Conservation (phyloP, 2,797 vertebrate genomes). For the Lepus townsendii region DNA sequence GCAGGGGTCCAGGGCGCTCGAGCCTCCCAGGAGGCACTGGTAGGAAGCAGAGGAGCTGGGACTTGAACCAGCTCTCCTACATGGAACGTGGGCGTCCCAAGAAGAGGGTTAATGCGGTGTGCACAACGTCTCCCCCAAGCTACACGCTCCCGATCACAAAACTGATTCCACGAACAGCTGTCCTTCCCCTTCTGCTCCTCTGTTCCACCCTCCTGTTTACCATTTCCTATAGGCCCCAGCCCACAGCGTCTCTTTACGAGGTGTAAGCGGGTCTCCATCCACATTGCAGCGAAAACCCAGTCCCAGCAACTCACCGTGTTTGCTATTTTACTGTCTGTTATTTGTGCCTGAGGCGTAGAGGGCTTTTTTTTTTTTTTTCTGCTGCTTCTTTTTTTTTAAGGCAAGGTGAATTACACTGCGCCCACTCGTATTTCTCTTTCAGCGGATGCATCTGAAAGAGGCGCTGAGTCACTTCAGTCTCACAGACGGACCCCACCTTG, state of each 20-base stretch:
- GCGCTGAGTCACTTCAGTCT: neutral
- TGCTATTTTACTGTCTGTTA: slow-evolving; percentile 82
- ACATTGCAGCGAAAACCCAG: slow-evolving; percentile 68
- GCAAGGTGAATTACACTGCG: slow-evolving; percentile 70
- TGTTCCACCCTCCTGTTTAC: slow-evolving; percentile 61
- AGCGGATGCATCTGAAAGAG: slow-evolving; percentile 5
- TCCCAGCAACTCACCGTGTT: slow-evolving; percentile 71
- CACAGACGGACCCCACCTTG: neutral
- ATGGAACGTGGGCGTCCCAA: too few relatives aligned
- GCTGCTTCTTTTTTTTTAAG: slow-evolving; percentile 26
- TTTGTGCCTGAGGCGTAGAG: slow-evolving; percentile 71
- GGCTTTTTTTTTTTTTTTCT: slow-evolving; percentile 15
- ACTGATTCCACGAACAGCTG: slow-evolving; percentile 63
- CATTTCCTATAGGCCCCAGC: slow-evolving; percentile 76
- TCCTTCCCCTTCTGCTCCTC: neutral
- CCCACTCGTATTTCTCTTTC: slow-evolving; percentile 12
- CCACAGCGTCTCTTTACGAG: slow-evolving; percentile 73
- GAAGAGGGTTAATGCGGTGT: too few relatives aligned
- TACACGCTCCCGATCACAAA: slow-evolving; percentile 41
- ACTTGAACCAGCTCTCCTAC: too few relatives aligned
- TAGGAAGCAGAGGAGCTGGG: too few relatives aligned
- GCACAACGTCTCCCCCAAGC: neutral
- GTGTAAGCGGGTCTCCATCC: slow-evolving; percentile 80
- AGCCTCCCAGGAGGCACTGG: too few relatives aligned
- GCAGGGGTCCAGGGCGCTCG: too few relatives aligned